Evolutionary conservation across 2,888 invertebrate genomes (phyloP), one percentile per base, ranked within the genome.

Genomic region (Latrodectus hesperus): DNA sequence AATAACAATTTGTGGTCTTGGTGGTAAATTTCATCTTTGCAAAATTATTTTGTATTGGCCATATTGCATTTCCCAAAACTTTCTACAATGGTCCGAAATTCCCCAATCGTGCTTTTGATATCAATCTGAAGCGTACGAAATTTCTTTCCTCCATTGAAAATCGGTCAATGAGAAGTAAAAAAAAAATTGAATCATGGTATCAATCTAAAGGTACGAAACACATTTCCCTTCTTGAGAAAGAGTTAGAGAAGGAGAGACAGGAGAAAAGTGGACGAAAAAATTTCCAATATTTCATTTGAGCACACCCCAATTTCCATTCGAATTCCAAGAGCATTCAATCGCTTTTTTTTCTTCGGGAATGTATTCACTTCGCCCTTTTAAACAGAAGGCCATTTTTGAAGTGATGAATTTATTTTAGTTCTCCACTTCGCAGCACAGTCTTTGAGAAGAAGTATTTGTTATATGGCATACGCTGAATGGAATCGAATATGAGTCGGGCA

Each of bases 291-390:
- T 82, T 82, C 82, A 82, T 82, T 75, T 74, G 75, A 82, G 75
- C 70, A 68, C 82, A 82, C 60, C 60, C 60, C 82, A 82, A 82
- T 82, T 82, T 82, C 82, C 82, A 82, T 82, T 82, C 75, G 75
- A 75, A 70, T 82, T 82, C 75, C 74, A 68, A 75, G 68, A 55
- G 82, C 82, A 82, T 38, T 75, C 82, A 68, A 82, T 82, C 74
- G 65, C 65, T 38, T 38, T 82, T 68, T 74, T 60, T 65, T 81
- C 52, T 49, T 17, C 14, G 49, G 64, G 65, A 64, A 16, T 49
- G 60, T 60, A 60, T 60, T 60, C 60, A 6, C 64, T 11, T 52
- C 70, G 49, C 68, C 75, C 82, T 26, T 68, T 70, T 82, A 82
- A 82, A 75, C 82, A 82, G 82, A 82, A 82, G 82, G 82, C 74